Conservation (phyloP, 2,888 invertebrate species). For the Proisotoma minuta region DNA sequence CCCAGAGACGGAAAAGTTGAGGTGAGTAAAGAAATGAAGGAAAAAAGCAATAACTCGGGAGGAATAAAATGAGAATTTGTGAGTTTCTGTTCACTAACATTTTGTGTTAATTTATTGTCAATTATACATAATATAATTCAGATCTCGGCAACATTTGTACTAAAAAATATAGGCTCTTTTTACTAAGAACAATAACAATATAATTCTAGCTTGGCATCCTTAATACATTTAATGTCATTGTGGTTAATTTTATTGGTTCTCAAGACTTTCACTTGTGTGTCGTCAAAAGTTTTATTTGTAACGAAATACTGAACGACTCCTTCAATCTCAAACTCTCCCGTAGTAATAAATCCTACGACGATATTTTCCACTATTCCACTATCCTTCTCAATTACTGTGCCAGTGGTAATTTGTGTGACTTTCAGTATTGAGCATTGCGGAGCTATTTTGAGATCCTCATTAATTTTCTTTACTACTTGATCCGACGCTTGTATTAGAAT, state of each 20-base stretch:
- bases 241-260: neutral
- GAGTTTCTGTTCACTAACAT: no score
- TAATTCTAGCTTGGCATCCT: neutral
- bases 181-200: conserved; percentile 6
- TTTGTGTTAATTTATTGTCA: no score
- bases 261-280: neutral
- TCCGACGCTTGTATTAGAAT: neutral
- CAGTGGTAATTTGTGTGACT: conserved; percentile 3
- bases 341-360: neutral
- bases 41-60: no score
- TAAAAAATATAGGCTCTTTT: no score
- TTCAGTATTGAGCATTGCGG: neutral
- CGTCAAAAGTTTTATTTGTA: neutral
- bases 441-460: neutral
- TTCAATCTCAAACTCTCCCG: conserved; percentile 6
- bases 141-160: no score
- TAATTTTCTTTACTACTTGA: neutral
- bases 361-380: neutral
- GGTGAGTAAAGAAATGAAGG: no score
- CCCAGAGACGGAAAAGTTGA: no score
- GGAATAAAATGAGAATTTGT: no score
- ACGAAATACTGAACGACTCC: neutral
- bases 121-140: no score
- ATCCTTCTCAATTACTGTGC: neutral
- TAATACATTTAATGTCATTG: conserved; percentile 1